Evolutionary conservation across 2,113 vertebrate genomes (phyloP).

Genomic region (Alethe diademata): DNA sequence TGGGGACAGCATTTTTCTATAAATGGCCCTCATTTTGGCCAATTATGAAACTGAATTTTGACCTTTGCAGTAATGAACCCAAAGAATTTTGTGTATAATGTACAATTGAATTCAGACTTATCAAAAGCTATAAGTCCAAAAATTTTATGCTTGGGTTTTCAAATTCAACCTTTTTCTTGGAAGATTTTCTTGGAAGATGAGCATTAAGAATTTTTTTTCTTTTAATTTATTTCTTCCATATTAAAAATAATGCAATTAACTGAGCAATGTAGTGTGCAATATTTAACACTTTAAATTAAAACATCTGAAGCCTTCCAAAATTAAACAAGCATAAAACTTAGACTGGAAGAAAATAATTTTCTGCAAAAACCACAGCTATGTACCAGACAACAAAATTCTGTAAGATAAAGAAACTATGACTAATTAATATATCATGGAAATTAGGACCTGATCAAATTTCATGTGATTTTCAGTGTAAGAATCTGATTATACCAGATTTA

Average conservation of each 20-base stretch:
- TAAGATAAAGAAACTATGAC: neutral
- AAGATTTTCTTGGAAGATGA: neutral
- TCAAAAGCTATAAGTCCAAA: neutral
- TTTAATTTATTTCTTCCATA: conserved; percentile 7
- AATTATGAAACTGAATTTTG: neutral
- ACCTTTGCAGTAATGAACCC: neutral
- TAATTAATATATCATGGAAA: neutral
- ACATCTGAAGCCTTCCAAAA: neutral
- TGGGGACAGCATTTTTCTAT: neutral
- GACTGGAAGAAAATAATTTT: neutral
- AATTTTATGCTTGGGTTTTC: neutral
- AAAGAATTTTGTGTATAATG: neutral
- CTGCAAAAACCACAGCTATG: neutral
- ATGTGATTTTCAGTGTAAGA: neutral
- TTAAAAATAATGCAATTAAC: conserved; percentile 21
- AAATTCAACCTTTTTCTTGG: conserved; percentile 21
- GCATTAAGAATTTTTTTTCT: neutral
- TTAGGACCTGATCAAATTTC: neutral
- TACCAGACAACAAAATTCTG: neutral
- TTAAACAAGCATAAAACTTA: neutral
- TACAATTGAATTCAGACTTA: conserved; percentile 26
- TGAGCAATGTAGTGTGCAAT: neutral
- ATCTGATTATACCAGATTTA: neutral
- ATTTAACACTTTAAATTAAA: neutral
- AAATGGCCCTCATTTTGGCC: neutral